Evolutionary conservation across 2,888 invertebrate genomes (phyloP), one percentile per base, ranked within the genome.

Genomic region (Anodontia alba): DNA sequence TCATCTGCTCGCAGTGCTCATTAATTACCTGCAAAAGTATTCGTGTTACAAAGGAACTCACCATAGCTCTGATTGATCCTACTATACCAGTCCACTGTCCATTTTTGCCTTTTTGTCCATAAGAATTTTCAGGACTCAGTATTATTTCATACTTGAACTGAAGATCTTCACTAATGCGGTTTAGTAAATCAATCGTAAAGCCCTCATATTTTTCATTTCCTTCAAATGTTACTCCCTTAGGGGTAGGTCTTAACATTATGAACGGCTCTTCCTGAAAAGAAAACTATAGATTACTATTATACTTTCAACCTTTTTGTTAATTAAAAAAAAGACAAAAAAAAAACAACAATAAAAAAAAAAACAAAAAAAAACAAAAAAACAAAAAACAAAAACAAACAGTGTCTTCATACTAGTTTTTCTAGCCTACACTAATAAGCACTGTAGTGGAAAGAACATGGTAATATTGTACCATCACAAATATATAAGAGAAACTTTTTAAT

Each of bases 261-360:
- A 92, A 92, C 1, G 92, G 92, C 49, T 89, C 87, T 70, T 92
- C 92, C 92, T 92, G 79, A n/a, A 75, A 74, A n/a, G 26, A 20
- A 46, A 46, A 46, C 5, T 5, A 38, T 8, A 38, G 38, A 38
- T 8, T 8, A 38, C 38, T 38, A 12, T 38, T 62, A 17, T 2
- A 20, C 38, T 12, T 12, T 38, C 12, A 38, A 38, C 38, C 5
- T 38, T 38, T 38, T n/a, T n/a, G n/a, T n/a, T n/a, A n/a, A n/a
- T n/a, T n/a, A n/a, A n/a, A n/a, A n/a, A n/a, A n/a, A n/a, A n/a
- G n/a, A n/a, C n/a, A n/a, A n/a, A n/a, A n/a, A n/a, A n/a, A n/a
- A n/a, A n/a, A n/a, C n/a, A n/a, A n/a, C n/a, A n/a, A n/a, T n/a
- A n/a, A n/a, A n/a, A n/a, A n/a, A n/a, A n/a, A n/a, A n/a, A n/a